phyloP scores from a whole-genome alignment of 2,888 invertebrate species.

The Leucophenga montana region DNA sequence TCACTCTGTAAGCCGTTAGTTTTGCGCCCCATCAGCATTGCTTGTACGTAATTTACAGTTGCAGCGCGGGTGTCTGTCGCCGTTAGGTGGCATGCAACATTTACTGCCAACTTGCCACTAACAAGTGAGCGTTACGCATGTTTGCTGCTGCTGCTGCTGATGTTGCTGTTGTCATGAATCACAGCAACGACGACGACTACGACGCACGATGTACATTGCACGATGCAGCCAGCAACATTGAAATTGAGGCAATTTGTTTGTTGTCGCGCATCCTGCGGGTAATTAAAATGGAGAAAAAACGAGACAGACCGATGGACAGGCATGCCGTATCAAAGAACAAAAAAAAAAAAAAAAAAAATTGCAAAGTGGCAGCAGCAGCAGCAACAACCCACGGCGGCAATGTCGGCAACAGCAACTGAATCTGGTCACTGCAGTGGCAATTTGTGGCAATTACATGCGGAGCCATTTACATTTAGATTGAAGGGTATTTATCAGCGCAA shows the following conservation, averaged over 20 bases:
- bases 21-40: constrained; percentile 2
- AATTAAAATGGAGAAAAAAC: constrained; percentile 65
- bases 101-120: constrained; percentile 18
- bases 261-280: constrained; percentile 68
- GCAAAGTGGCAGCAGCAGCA: constrained; percentile 40
- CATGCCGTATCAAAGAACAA: constrained; percentile 33
- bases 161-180: constrained; percentile 38
- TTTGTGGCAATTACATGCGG: constrained; percentile 69
- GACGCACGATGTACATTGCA: constrained; percentile 17
- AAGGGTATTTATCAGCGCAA: constrained; percentile 62
- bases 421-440: constrained; percentile 68
- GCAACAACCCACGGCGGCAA: constrained; percentile 31
- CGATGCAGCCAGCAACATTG: constrained; percentile 59
- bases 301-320: constrained; percentile 21
- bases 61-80: constrained; percentile 41
- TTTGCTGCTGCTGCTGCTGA: constrained; percentile 43
- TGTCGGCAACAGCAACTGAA: neutral
- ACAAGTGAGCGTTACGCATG: constrained; percentile 52
- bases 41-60: constrained; percentile 63
- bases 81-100: constrained; percentile 46
- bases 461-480: constrained; percentile 70
- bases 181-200: constrained; percentile 59
- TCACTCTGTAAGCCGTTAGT: neutral
- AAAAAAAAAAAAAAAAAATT: constrained; percentile 26
- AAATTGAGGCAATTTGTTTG: constrained; percentile 68